Percentiles rank a stretch among this genome's conserved stretches.
These are phyloP conservation scores for Furcifer pardalis DNA, from an alignment of 2,797 vertebrate genomes.

Conservation along the genomic window DNA sequence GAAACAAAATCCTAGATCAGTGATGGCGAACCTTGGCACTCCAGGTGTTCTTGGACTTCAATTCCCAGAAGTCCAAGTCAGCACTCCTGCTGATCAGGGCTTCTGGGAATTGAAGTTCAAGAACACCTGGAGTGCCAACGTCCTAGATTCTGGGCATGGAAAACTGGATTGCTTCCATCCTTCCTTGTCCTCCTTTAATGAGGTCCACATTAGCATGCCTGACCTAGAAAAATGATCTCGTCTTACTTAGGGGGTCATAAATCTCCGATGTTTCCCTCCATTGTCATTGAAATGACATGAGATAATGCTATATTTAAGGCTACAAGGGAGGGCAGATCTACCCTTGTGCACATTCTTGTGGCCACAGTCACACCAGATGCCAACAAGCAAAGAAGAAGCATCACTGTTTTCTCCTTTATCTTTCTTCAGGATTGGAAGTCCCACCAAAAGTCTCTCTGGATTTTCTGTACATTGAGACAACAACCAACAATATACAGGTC, in stretches of 20 bases:
- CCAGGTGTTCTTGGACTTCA: no score
- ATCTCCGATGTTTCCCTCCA: constrained; percentile 60
- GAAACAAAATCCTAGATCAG: no score
- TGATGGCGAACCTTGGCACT: no score
- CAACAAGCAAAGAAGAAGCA: constrained; percentile 42
- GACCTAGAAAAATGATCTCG: neutral
- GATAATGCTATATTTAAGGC: constrained; percentile 78
- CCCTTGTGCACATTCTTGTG: constrained; percentile 73
- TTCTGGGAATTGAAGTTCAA: no score
- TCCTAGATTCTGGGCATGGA: neutral
- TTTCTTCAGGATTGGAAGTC: constrained; percentile 37
- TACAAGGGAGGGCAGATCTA: constrained; percentile 62
- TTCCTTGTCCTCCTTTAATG: neutral
- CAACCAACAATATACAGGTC: neutral
- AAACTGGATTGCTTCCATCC: neutral
- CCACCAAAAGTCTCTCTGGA: constrained; percentile 34
- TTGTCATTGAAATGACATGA: constrained; percentile 70
- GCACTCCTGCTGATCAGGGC: no score
- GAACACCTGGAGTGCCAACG: no score
- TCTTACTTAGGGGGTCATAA: neutral
- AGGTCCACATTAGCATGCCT: neutral
- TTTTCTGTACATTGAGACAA: constrained; percentile 31
- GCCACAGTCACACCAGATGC: constrained; percentile 59
- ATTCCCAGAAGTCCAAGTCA: no score
- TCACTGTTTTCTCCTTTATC: constrained; percentile 50